Conservation (phyloP, 92 coral and sea anemone species). For the Blastomussa wellsi region DNA sequence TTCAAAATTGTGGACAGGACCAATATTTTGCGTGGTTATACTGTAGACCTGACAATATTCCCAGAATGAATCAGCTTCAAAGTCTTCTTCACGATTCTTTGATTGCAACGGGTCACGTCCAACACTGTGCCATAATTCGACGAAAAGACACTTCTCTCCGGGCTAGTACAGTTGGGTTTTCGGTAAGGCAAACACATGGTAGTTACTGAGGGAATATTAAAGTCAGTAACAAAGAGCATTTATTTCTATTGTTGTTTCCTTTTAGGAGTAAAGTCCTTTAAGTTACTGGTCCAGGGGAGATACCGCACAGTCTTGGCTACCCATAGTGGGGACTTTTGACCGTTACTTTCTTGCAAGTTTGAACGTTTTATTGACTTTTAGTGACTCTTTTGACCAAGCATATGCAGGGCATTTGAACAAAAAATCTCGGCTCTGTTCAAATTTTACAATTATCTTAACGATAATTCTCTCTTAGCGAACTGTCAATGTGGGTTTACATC, state of each 20-base stretch:
- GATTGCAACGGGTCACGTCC: conserved; percentile 94
- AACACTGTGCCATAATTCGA: conserved; percentile 92
- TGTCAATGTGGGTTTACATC: too few species aligned
- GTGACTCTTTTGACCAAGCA: too few species aligned
- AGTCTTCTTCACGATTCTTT: conserved; percentile 94
- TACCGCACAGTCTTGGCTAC: too few species aligned
- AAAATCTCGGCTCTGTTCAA: too few species aligned
- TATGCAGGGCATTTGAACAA: too few species aligned
- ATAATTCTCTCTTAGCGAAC: too few species aligned
- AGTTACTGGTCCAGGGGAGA: too few species aligned
- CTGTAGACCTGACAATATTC: background rate
- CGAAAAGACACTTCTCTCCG: conserved; percentile 92
- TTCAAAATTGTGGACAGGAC: background rate
- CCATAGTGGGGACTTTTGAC: too few species aligned
- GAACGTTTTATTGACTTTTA: too few species aligned
- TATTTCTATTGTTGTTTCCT: background rate
- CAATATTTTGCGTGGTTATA: background rate
- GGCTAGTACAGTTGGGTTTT: conserved; percentile 88
- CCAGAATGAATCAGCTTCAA: conserved; percentile 88
- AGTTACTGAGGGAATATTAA: background rate
- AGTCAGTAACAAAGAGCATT: background rate
- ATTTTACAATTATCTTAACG: too few species aligned
- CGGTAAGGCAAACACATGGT: conserved; percentile 60
- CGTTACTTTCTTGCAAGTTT: too few species aligned
- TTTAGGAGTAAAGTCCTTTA: background rate